A percentile compares a stretch with the other conserved stretches of the same genome.
phyloP scores from a whole-genome alignment of 2,888 invertebrate genomes.

The Ethmia dodecea region DNA sequence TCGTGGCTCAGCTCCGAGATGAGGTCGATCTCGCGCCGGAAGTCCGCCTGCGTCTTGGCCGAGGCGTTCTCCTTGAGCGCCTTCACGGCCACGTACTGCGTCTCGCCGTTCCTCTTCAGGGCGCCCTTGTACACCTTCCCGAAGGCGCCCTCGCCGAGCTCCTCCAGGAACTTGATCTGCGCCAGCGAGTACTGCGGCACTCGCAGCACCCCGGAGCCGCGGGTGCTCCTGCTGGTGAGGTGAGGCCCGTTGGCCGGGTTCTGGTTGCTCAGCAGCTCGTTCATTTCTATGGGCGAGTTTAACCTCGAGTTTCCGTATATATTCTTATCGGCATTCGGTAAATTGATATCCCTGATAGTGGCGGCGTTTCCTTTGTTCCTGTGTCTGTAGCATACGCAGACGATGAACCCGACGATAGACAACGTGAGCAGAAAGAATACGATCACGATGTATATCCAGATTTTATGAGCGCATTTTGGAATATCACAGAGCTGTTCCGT shows the following conservation, averaged over 20 bases:
- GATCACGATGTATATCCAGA: constrained; percentile 88
- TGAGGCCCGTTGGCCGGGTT: constrained; percentile 64
- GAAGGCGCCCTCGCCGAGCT: constrained; percentile 97
- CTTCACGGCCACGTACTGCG: constrained; percentile 93
- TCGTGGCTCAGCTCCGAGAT: constrained; percentile 97
- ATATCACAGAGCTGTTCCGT: constrained; percentile 89
- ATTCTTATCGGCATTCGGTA: constrained; percentile 86
- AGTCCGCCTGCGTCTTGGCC: constrained; percentile 93
- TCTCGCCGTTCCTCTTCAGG: constrained; percentile 82
- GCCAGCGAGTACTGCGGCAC: constrained; percentile 92
- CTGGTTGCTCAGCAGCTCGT: constrained; percentile 82
- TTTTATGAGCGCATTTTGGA: constrained; percentile 90
- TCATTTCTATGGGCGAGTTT: constrained; percentile 90
- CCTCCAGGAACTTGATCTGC: constrained; percentile 91
- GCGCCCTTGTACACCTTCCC: constrained; percentile 98
- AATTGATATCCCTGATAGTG: constrained; percentile 82
- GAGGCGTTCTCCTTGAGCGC: constrained; percentile 96
- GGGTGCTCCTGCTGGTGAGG: constrained; percentile 60
- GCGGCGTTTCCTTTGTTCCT: constrained; percentile 76
- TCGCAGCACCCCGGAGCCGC: constrained; percentile 75
- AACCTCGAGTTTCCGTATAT: constrained; percentile 88
- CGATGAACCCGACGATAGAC: constrained; percentile 52
- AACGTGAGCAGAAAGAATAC: constrained; percentile 78
- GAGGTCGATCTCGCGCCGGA: constrained; percentile 94
- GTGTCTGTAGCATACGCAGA: constrained; percentile 81